A percentile compares a stretch with the other conserved stretches of the same genome.
Conservation (phyloP, 2,888 invertebrate genomes). For the Hofmannophila pseudospretella region DNA sequence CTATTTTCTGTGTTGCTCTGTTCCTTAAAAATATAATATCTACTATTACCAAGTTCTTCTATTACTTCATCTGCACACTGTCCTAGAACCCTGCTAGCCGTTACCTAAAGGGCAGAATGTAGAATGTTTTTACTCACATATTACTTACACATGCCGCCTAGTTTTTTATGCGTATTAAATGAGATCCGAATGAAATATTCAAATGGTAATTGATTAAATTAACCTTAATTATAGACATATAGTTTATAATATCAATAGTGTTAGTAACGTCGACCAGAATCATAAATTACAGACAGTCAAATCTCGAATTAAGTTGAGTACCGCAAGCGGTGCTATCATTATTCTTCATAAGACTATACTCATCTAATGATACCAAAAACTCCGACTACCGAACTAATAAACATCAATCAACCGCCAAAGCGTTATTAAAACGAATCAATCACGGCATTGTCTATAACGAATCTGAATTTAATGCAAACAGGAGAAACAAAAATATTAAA, state of each 20-base stretch:
- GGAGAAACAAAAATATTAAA: constrained; percentile 62
- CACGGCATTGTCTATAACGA: constrained; percentile 72
- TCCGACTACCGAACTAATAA: constrained; percentile 76
- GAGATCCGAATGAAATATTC: constrained; percentile 20
- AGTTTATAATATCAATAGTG: constrained; percentile 42
- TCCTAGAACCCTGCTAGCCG: no score
- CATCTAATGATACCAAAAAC: constrained; percentile 72
- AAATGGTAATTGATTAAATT: constrained; percentile 42
- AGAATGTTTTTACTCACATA: no score
- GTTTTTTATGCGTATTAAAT: neutral
- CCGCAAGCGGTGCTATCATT: constrained; percentile 60
- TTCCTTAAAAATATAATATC: no score
- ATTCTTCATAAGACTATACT: constrained; percentile 71
- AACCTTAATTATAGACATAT: constrained; percentile 39
- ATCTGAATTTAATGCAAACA: constrained; percentile 70
- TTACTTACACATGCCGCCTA: no score
- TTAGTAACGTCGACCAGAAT: constrained; percentile 41
- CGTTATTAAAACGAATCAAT: constrained; percentile 73
- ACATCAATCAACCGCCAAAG: constrained; percentile 71
- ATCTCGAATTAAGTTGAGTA: constrained; percentile 70
- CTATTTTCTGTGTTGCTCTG: no score
- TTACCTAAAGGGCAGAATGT: no score
- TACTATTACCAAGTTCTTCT: no score
- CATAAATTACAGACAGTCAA: constrained; percentile 64
- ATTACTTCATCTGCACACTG: no score